Base-by-base conservation (phyloP, 2,113 vertebrate species). In the Fukomys damarensis region DNA sequence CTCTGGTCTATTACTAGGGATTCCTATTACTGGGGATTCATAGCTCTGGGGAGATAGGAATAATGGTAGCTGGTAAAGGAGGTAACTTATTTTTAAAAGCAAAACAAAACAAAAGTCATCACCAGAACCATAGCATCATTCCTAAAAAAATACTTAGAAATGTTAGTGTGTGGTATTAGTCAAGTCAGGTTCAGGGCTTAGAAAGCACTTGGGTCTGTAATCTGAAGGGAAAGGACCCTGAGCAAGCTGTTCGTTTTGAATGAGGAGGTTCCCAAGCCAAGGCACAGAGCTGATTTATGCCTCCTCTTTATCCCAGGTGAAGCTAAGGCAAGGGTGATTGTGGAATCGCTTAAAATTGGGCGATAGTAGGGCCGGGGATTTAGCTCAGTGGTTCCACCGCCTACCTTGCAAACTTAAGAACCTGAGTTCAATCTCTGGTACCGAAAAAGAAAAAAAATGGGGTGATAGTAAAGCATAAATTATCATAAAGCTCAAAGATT, bases 401-500 rank as follows among this genome's bases (percentile, higher is more conserved):
- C n/a, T n/a, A n/a, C n/a, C n/a, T n/a, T n/a, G n/a, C n/a, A n/a
- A n/a, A n/a, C n/a, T n/a, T n/a, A n/a, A n/a, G n/a, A n/a, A n/a
- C n/a, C n/a, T n/a, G n/a, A n/a, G n/a, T n/a, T n/a, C n/a, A n/a
- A n/a, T n/a, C n/a, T n/a, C n/a, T n/a, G n/a, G n/a, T n/a, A n/a
- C n/a, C n/a, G n/a, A n/a, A n/a, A n/a, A n/a, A n/a, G n/a, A n/a
- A n/a, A n/a, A n/a, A 80, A 77, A 59, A 52, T 20, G 22, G 91
- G 61, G 52, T 43, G 3, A 56, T 65, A 26, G 41, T 38, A 83
- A 90, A 90, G 28, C 43, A 49, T 59, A 24, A 58, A 46, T 96
- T 66, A 38, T 95, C 52, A 86, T 70, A 92, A 58, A 61, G 68
- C 26, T 94, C 80, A 89, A 83, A 87, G 22, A 54, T 94, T 91